Conservation (phyloP, 2,113 vertebrate genomes). For the Dasyornis broadbenti region DNA sequence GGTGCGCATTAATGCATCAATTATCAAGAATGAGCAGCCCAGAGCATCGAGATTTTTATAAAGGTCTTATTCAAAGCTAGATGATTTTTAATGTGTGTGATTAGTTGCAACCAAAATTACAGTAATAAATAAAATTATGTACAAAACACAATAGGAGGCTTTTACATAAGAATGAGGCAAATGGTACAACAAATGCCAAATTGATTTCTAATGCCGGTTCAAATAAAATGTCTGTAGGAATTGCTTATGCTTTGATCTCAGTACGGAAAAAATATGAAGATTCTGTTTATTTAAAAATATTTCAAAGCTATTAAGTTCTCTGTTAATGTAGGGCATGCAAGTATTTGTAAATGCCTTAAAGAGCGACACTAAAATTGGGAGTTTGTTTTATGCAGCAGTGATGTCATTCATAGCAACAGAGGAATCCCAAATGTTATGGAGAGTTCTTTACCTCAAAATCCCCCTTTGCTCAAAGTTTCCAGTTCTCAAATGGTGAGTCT, state of each 20-base stretch:
- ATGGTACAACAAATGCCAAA: neutral
- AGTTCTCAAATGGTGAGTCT: neutral
- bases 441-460: neutral
- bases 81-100: conserved; percentile 15
- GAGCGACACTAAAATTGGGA: neutral
- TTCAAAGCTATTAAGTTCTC: neutral
- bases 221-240: neutral
- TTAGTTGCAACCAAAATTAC: neutral
- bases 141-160: neutral
- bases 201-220: neutral
- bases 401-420: neutral
- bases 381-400: neutral
- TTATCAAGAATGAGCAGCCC: neutral
- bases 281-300: conserved; percentile 9
- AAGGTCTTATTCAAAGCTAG: neutral
- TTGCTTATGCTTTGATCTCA: neutral
- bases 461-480: neutral
- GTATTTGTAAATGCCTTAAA: neutral
- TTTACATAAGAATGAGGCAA: neutral
- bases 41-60: neutral
- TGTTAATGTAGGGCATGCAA: neutral
- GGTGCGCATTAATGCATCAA: neutral
- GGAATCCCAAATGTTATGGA: neutral
- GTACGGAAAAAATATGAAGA: neutral
- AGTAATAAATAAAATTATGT: conserved; percentile 29